Base-by-base conservation (phyloP, 2,113 vertebrate species). In the Coptodon bakossiorum region DNA sequence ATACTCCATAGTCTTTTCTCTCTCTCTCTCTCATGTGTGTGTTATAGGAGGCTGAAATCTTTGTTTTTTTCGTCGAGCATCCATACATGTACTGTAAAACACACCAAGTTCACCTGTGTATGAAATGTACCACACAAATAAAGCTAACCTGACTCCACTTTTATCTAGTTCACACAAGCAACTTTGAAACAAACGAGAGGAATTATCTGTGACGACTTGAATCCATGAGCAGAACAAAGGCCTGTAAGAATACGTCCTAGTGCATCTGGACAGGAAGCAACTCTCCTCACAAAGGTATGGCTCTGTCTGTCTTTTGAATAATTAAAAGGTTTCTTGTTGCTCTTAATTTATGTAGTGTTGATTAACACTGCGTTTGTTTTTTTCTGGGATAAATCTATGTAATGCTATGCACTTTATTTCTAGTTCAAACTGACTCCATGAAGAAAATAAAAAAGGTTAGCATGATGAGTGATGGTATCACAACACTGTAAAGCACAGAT, bases 241-340 rank as follows among this genome's bases (percentile, higher is more conserved):
- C 14, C 92, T 99, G 0, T 98, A 98, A 92, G 93, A 97, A 89
- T 98, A 98, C 88, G 95, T 98, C 17, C 95, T 98, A 9, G 98
- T 98, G 97, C 97, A 98, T 0, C 98, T 98, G 2, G 97, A 98
- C 0, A 98, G 97, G 98, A 2, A 98, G 45, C 98, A 91, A 98
- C 98, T 0, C 95, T 98, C 2, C 98, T 99, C 86, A 97, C 98
- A 87, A 98, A 98, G 97, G 98, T 99, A 93, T 9, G 40, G 8
- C 54, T 56, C 54, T 56, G 53, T 13, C 22, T 56, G 7, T 8
- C 16, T 38, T 57, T 17, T 29, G 3, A 78, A 78, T 78, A 78
- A 5, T 29, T 78, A 50, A 76, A 63, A 66, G 9, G 0, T n/a
- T 19, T 10, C 3, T 66, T 36, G 17, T 66, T 68, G 6, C 63